Evolutionary conservation across 2,113 vertebrate species (phyloP).

Genomic region (Ondatra zibethicus): DNA sequence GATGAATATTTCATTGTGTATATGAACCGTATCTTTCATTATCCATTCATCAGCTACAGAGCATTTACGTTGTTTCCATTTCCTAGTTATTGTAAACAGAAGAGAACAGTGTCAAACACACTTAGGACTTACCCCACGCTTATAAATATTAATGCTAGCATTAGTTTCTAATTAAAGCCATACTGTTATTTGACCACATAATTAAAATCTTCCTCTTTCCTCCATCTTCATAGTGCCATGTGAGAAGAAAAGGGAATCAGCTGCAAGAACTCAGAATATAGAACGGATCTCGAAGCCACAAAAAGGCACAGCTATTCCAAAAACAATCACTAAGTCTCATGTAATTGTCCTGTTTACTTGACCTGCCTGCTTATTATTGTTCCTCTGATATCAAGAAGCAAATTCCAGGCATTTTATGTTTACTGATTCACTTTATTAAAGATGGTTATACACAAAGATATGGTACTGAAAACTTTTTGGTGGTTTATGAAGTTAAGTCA

Average conservation of each 20-base stretch:
- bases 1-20: not conserved
- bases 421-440: not conserved
- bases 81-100: not conserved
- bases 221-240: not conserved
- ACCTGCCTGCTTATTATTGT: not conserved
- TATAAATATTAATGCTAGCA: not conserved
- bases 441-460: not conserved
- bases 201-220: slow-evolving; percentile 26
- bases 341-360: not conserved
- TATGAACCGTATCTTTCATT: not conserved
- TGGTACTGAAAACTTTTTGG: not conserved
- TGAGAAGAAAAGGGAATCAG: slow-evolving; percentile 25
- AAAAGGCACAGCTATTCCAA: not conserved
- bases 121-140: not conserved
- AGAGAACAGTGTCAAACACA: not conserved
- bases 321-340: not conserved
- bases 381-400: not conserved
- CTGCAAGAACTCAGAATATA: slow-evolving; percentile 14
- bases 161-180: not conserved
- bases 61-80: not conserved
- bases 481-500: slow-evolving; percentile 24
- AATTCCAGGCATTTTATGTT: not conserved
- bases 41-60: not conserved
- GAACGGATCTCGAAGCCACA: slow-evolving; percentile 14
- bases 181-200: not conserved